Evolutionary conservation across 2,113 vertebrate species (phyloP).

Genomic region (Callipepla squamata): DNA sequence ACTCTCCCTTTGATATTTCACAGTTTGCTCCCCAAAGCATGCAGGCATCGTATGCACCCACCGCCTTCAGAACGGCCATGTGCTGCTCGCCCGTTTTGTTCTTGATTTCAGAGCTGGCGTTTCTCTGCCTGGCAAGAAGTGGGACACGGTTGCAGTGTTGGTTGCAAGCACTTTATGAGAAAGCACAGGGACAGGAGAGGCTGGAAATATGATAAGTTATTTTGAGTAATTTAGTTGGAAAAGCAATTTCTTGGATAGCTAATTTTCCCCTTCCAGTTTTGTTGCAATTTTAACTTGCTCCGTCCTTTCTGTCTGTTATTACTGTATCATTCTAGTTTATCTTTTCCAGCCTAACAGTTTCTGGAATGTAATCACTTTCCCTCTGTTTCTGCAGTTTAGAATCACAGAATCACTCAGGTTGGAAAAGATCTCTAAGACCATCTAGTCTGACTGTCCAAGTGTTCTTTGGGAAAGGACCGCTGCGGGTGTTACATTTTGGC

Average conservation of each 20-base stretch:
- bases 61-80: neutral
- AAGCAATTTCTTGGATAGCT: neutral
- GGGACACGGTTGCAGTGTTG: neutral
- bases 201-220: neutral
- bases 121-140: neutral
- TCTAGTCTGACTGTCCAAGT: no score
- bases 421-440: no score
- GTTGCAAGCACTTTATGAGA: neutral
- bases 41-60: neutral
- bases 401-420: no score
- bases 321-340: neutral
- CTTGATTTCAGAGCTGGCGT: neutral
- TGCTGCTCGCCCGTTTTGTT: neutral
- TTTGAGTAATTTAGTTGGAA: neutral
- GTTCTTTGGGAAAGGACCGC: neutral
- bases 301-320: neutral
- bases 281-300: neutral
- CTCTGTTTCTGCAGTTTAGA: neutral
- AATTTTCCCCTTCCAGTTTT: constrained; percentile 18
- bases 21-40: constrained; percentile 3
- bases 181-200: neutral
- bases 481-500: neutral
- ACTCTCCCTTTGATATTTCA: neutral
- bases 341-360: neutral
- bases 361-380: neutral